phyloP scores from a whole-genome alignment of 2,888 invertebrate species.

The Stenichneumon culpator region DNA sequence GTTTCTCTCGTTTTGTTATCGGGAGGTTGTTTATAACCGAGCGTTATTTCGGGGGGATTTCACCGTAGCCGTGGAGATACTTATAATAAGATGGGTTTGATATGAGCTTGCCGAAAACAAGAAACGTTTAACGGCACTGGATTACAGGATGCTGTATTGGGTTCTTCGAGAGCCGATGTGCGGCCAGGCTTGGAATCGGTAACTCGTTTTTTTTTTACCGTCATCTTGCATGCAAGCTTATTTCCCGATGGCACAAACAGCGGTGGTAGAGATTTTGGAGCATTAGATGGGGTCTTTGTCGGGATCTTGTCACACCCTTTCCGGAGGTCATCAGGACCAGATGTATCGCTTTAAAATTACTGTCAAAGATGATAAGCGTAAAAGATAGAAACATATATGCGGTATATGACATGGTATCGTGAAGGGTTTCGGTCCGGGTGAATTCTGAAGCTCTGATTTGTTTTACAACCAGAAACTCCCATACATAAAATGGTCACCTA shows the following conservation, averaged over 20 bases:
- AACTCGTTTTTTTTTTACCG: neutral
- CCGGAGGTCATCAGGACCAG: no score
- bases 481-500: no score
- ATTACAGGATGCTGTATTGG: neutral
- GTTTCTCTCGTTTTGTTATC: constrained; percentile 25
- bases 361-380: no score
- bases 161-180: neutral
- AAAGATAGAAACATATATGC: no score
- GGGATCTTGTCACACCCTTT: no score
- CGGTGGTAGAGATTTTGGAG: no score
- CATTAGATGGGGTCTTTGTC: no score
- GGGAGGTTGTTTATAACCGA: constrained; percentile 1
- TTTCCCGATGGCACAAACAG: neutral
- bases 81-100: constrained; percentile 18
- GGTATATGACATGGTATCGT: no score
- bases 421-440: no score
- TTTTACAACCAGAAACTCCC: no score
- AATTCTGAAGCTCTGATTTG: no score
- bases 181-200: neutral
- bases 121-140: constrained; percentile 5
- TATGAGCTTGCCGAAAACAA: neutral
- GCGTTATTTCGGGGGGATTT: neutral
- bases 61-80: neutral
- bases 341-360: no score
- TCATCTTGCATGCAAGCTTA: neutral